Evolutionary conservation across 2,888 invertebrate genomes (phyloP).

Genomic region (Barypeithes pellucidus): DNA sequence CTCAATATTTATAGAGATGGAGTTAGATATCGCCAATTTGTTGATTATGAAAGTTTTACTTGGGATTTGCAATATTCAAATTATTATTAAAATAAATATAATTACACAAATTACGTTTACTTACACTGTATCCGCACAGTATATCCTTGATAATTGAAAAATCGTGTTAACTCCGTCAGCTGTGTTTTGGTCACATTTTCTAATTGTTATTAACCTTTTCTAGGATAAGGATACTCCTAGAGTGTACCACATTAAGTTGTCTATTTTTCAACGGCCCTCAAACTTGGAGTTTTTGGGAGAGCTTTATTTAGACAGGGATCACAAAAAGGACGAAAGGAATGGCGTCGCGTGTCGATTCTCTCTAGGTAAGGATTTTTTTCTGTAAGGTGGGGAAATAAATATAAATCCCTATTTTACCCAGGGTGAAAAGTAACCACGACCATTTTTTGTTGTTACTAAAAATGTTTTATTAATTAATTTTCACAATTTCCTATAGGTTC

Average conservation of each 20-base stretch:
- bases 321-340: conserved; percentile 72
- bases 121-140: too few relatives aligned
- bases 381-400: too few relatives aligned
- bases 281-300: conserved; percentile 93
- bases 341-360: conserved; percentile 88
- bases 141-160: too few relatives aligned
- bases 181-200: background rate
- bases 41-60: too few relatives aligned
- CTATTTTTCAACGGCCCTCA: conserved; percentile 89
- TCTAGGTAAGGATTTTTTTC: conserved; percentile 69
- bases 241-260: conserved; percentile 87
- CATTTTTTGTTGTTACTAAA: background rate
- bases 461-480: background rate
- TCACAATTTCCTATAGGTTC: conserved; percentile 61
- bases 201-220: background rate
- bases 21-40: too few relatives aligned
- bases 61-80: too few relatives aligned
- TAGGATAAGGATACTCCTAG: conserved; percentile 67
- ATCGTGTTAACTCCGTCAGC: too few relatives aligned
- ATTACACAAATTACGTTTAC: too few relatives aligned
- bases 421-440: too few relatives aligned
- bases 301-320: conserved; percentile 89
- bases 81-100: too few relatives aligned
- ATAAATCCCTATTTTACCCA: too few relatives aligned
- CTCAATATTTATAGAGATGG: too few relatives aligned